phyloP scores from a whole-genome alignment of 2,888 invertebrate species.

The Serripes groenlandicus region DNA sequence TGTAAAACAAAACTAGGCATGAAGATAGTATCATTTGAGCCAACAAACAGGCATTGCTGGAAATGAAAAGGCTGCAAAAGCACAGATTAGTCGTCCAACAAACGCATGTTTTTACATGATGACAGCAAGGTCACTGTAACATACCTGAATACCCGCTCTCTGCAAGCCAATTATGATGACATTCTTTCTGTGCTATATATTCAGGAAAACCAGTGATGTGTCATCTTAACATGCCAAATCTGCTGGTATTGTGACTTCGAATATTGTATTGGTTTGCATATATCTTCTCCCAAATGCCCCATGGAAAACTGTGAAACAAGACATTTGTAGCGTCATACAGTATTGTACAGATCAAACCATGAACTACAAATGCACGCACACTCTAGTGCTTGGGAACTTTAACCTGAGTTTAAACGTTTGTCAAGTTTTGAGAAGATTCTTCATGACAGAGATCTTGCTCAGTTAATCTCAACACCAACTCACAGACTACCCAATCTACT shows the following conservation, averaged over 20 bases:
- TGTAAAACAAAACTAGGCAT: conserved; percentile 28
- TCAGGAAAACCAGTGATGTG: conserved; percentile 9
- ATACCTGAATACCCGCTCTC: conserved; percentile 5
- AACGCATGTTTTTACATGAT: conserved; percentile 3
- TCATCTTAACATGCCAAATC: conserved; percentile 1
- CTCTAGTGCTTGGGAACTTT: background rate
- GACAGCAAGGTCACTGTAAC: background rate
- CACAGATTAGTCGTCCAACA: conserved; percentile 4
- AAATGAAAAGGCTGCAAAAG: conserved; percentile 37
- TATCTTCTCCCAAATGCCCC: background rate
- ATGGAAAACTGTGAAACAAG: conserved; percentile 15
- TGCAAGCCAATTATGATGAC: conserved; percentile 1
- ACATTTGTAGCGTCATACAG: conserved; percentile 1
- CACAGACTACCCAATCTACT: conserved; percentile 14
- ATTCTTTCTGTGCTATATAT: background rate
- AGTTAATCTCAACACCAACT: conserved; percentile 2
- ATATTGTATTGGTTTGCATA: background rate
- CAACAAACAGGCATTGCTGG: conserved; percentile 32
- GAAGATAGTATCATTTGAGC: conserved; percentile 32
- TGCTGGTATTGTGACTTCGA: background rate
- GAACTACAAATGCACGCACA: conserved; percentile 10
- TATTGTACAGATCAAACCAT: background rate
- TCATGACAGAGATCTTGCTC: conserved; percentile 6
- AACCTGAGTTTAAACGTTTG: conserved; percentile 1
- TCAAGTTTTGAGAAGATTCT: conserved; percentile 17